A percentile compares a stretch with the other conserved stretches of the same genome.
phyloP scores from a whole-genome alignment of 2,797 vertebrate genomes.

The Chrysocyon brachyurus region DNA sequence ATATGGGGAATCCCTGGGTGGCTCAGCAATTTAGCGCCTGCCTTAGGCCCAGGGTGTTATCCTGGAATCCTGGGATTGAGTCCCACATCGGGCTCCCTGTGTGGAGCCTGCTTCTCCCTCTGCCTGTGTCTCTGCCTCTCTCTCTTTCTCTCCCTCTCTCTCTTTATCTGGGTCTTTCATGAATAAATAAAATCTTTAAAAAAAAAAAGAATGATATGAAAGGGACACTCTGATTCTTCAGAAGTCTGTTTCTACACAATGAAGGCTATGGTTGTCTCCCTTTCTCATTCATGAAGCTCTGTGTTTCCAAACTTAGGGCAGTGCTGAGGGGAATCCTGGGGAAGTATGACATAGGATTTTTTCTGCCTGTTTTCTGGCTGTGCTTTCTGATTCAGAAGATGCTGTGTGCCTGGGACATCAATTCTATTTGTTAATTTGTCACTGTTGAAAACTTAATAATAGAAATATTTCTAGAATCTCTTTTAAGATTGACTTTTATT shows the following conservation, averaged over 20 bases:
- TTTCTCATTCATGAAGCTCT: constrained; percentile 15
- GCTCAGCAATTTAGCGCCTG: no score
- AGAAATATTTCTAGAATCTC: constrained; percentile 10
- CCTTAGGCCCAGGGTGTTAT: no score
- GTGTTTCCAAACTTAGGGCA: neutral
- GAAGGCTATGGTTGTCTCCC: neutral
- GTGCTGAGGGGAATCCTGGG: neutral
- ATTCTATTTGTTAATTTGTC: constrained; percentile 41
- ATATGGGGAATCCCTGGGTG: no score
- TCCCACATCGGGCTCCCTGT: no score
- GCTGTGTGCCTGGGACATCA: neutral
- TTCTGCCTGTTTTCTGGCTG: constrained; percentile 15
- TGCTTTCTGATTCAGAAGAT: constrained; percentile 43
- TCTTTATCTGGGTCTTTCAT: no score
- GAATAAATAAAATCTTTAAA: no score
- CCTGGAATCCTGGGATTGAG: no score
- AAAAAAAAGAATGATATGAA: neutral
- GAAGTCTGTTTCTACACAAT: constrained; percentile 9
- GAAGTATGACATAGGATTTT: neutral
- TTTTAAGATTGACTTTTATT: constrained; percentile 14
- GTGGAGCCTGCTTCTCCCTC: no score
- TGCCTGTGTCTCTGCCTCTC: no score
- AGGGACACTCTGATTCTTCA: neutral
- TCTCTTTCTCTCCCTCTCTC: no score
- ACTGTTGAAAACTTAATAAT: neutral